Base-by-base conservation (phyloP, 2,888 invertebrate species). In the Volucella inflata region DNA sequence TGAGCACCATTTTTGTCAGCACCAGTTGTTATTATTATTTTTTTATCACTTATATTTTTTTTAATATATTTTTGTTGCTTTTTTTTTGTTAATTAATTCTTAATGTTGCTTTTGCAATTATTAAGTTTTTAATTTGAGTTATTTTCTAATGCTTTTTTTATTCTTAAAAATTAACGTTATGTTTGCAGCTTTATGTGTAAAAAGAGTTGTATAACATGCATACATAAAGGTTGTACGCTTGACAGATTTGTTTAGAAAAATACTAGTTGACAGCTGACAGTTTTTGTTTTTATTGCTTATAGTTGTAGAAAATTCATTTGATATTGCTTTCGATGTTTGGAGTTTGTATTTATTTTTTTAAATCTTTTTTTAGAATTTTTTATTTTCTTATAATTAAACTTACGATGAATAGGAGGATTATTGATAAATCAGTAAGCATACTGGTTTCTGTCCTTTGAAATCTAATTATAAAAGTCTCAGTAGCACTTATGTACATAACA, bases 181-280 rank as follows among this genome's bases (percentile, higher is more conserved):
- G 51, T 76, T 76, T 59, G 51, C 67, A 76, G 76, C 59, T 68
- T 74, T 53, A 16, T 67, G 53, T 67, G 11, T 72, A 44, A 72
- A 60, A 16, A 59, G n/a, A 40, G 4, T 11, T 17, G 51, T 17
- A 11, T 16, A 14, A 21, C 30, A 30, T 6, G 30, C 30, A 30
- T 30, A 30, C 30, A 30, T 30, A 9, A 38, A n/a, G 38, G 1
- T 59, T 11, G 14, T 17, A 3, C 44, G 44, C 44, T 44, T 11
- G 44, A 30, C 30, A 30, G 30, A 30, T 6, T 6, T 30, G 6
- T 30, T 30, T 6, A 30, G 30, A 30, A 30, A 21, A 30, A 30
- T 6, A 30, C 30, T 30, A 30, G 6, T 30, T 30, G 30, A 30
- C 21, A 21, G 21, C 4, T 1, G 21, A 21, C 30, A 30, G 30